Base-by-base conservation (phyloP, 2,888 invertebrate species). In the Seira ritae region DNA sequence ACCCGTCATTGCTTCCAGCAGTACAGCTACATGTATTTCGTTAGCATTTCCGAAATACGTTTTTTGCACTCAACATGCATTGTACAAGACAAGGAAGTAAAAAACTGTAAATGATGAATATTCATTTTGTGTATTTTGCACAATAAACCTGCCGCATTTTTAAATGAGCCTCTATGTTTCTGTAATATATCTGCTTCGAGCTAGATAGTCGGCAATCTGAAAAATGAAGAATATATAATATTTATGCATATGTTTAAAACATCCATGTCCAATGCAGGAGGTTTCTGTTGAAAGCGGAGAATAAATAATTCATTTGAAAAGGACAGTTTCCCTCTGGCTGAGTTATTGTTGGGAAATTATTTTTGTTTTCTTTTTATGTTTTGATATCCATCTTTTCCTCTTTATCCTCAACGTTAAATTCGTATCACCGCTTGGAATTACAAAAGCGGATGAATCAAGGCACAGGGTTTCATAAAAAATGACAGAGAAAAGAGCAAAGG, bases 401-500 rank as follows among this genome's bases (percentile, higher is more conserved):
- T 62, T 62, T 22, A 55, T 3, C 55, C 3, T 55, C 55, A n/a
- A 55, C 55, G 55, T 55, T 19, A 19, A 62, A 62, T 22, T 62
- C 62, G 20, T 20, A 62, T 62, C 20, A 62, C 3, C 8, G 31
- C 31, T 31, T 31, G 31, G 31, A 31, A 31, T 31, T 31, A 31
- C 8, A 31, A 62, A 19, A 60, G n/a, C 22, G 22, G 55, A 55
- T 20, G 62, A 62, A 20, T 20, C 1, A 22, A 20, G 19, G 62
- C 10, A 20, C 10, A 22, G 1, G 12, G 22, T 15, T 55, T 55
- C n/a, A 62, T 20, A 62, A 6, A 20, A 67, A 50, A 24, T 31
- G 68, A 31, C 68, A 22, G 70, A 70, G 1, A 81, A 75, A 74
- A 68, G 66, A 75, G 69, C 22, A 24, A 66, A 69, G 66, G 62